These are phyloP conservation scores for Sparidentex hasta DNA, from an alignment of 2,797 vertebrate genomes.

Conservation along the genomic window DNA sequence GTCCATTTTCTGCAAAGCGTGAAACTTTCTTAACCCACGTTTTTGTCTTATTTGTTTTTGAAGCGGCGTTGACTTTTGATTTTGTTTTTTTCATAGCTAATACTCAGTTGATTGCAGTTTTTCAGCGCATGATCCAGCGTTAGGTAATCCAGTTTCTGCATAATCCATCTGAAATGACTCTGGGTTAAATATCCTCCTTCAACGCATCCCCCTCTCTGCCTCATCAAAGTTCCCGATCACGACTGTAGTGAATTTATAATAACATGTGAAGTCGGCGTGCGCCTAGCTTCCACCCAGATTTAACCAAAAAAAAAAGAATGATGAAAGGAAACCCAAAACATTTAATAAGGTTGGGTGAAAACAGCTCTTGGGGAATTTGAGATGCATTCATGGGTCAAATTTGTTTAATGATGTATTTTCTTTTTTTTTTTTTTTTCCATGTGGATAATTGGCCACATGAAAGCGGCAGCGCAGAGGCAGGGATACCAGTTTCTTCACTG, in stretches of 20 bases:
- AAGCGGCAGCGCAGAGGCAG: conserved; percentile 53
- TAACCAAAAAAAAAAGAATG: conserved; percentile 44
- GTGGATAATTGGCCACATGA: conserved; percentile 72
- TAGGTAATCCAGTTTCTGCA: conserved; percentile 37
- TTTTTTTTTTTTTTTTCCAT: conserved; percentile 58
- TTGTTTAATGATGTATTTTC: conserved; percentile 69
- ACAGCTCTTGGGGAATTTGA: conserved; percentile 42
- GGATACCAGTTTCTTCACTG: conserved; percentile 39
- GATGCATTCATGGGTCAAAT: conserved; percentile 59
- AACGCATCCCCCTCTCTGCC: not conserved
- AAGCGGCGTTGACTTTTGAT: not conserved
- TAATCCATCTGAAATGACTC: conserved; percentile 52
- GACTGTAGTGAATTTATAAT: conserved; percentile 13
- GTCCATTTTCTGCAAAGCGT: not conserved
- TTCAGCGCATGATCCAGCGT: conserved; percentile 26
- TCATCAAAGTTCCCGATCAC: conserved; percentile 38
- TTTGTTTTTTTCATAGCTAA: conserved; percentile 17
- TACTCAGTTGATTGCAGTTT: conserved; percentile 20
- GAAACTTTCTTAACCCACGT: conserved; percentile 26
- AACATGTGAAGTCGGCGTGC: conserved; percentile 19
- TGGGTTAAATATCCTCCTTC: conserved; percentile 51
- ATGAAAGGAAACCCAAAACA: conserved; percentile 58
- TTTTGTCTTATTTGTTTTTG: conserved; percentile 13
- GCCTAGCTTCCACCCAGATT: conserved; percentile 33
- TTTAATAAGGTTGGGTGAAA: conserved; percentile 50